Percentiles rank a stretch among this genome's conserved stretches.
Conservation (phyloP, 2,113 vertebrate species). For the Pica pica region DNA sequence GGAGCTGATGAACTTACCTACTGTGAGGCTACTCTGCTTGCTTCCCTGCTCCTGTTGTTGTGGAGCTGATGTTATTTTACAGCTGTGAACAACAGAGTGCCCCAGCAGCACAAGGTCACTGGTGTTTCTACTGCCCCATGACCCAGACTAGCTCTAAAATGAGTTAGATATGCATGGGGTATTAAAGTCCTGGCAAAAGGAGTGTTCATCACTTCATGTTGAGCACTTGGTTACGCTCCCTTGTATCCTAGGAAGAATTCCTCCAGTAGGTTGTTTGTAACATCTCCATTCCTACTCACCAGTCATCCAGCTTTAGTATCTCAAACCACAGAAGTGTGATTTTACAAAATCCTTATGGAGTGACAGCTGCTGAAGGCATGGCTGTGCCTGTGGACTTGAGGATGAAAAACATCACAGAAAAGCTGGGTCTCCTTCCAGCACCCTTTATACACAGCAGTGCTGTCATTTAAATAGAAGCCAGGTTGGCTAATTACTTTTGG, state of each 20-base stretch:
- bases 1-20: not conserved
- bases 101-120: not conserved
- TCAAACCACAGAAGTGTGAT: not conserved
- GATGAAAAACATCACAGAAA: not conserved
- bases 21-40: not conserved
- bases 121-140: not conserved
- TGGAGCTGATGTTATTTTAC: not conserved
- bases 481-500: not conserved
- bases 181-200: not conserved
- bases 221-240: not conserved
- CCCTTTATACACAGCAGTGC: not conserved
- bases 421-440: not conserved
- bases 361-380: not conserved
- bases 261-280: not conserved
- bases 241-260: not conserved
- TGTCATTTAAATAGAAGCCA: not conserved
- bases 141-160: not conserved
- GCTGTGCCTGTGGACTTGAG: not conserved
- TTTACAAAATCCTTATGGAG: not conserved
- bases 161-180: not conserved
- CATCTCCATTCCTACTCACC: not conserved
- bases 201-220: not conserved
- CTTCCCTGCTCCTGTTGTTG: not conserved
- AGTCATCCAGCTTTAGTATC: not conserved
- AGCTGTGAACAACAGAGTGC: not conserved